These are phyloP conservation scores for Poecile atricapillus DNA, from an alignment of 2,113 vertebrate species.

Conservation along the genomic window DNA sequence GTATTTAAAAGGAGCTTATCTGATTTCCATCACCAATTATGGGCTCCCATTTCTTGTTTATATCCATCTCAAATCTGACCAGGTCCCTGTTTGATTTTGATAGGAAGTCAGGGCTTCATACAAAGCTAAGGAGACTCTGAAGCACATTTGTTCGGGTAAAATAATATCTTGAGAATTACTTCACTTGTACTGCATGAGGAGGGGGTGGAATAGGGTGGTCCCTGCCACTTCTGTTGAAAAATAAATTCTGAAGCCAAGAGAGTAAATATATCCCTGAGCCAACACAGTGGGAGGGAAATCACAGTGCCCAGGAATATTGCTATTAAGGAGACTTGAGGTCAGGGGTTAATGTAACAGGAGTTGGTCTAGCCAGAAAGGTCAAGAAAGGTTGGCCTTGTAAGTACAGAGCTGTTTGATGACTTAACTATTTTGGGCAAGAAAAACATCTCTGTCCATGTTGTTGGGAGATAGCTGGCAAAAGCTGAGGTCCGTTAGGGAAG, in stretches of 20 bases:
- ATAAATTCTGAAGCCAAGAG: conserved; percentile 74
- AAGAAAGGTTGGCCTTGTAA: conserved; percentile 48
- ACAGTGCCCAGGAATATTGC: conserved; percentile 61
- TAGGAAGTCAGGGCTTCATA: conserved; percentile 75
- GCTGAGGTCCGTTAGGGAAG: conserved; percentile 29
- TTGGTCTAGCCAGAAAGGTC: conserved; percentile 76
- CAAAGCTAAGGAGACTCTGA: conserved; percentile 66
- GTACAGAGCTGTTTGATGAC: conserved; percentile 60
- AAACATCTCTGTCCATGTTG: conserved; percentile 62
- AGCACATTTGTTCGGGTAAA: conserved; percentile 77
- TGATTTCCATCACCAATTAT: conserved; percentile 83
- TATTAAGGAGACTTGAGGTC: conserved; percentile 69
- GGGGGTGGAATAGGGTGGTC: conserved; percentile 72
- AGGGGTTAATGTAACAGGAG: conserved; percentile 81
- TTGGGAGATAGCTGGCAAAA: conserved; percentile 63
- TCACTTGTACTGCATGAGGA: conserved; percentile 60
- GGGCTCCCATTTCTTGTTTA: conserved; percentile 81
- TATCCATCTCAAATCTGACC: conserved; percentile 76
- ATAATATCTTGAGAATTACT: conserved; percentile 76
- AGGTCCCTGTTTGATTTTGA: conserved; percentile 73
- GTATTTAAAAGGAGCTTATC: conserved; percentile 81
- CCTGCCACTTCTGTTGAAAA: conserved; percentile 77
- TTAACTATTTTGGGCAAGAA: conserved; percentile 75
- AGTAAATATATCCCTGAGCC: conserved; percentile 75
- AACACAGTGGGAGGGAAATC: conserved; percentile 73